A percentile compares a stretch with the other conserved stretches of the same genome.
These are phyloP conservation scores for Echiichthys vipera DNA, from an alignment of 2,797 vertebrate species.

Conservation along the genomic window DNA sequence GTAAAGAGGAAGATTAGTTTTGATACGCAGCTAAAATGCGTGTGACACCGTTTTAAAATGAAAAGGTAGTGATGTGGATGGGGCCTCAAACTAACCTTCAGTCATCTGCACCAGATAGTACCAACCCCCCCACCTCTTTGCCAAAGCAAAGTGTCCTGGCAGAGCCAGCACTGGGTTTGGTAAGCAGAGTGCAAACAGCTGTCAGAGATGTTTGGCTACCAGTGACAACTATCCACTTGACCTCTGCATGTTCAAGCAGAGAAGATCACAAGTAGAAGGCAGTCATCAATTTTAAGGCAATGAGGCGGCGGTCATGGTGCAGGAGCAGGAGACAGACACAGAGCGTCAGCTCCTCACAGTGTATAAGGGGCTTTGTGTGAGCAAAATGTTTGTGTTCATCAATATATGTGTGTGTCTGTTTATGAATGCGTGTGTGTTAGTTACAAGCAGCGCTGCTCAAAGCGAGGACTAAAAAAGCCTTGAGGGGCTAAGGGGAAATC, in stretches of 20 bases:
- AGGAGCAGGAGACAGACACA: background rate
- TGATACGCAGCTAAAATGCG: too few species aligned
- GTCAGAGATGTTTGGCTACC: constrained; percentile 30
- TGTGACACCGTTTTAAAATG: too few species aligned
- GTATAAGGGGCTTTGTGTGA: constrained; percentile 40
- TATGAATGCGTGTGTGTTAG: constrained; percentile 26
- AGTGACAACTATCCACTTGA: constrained; percentile 56
- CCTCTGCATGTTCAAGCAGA: constrained; percentile 50
- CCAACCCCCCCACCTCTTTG: constrained; percentile 10
- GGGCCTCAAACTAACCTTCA: too few species aligned
- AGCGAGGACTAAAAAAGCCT: constrained; percentile 65
- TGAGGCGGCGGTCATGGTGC: constrained; percentile 23
- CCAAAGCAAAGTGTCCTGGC: constrained; percentile 38
- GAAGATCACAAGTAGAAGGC: constrained; percentile 45
- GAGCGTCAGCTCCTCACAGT: constrained; percentile 2
- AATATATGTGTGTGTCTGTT: constrained; percentile 20
- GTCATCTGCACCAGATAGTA: constrained; percentile 27
- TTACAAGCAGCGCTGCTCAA: constrained; percentile 38
- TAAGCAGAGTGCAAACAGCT: constrained; percentile 52
- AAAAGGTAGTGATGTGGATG: too few species aligned
- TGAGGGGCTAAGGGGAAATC: constrained; percentile 59
- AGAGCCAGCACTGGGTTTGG: constrained; percentile 6
- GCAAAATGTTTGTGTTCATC: constrained; percentile 62
- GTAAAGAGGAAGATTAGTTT: too few species aligned
- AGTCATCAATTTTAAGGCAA: constrained; percentile 41